Conservation (phyloP, 2,888 invertebrate species). For the Polydesmus complanatus region DNA sequence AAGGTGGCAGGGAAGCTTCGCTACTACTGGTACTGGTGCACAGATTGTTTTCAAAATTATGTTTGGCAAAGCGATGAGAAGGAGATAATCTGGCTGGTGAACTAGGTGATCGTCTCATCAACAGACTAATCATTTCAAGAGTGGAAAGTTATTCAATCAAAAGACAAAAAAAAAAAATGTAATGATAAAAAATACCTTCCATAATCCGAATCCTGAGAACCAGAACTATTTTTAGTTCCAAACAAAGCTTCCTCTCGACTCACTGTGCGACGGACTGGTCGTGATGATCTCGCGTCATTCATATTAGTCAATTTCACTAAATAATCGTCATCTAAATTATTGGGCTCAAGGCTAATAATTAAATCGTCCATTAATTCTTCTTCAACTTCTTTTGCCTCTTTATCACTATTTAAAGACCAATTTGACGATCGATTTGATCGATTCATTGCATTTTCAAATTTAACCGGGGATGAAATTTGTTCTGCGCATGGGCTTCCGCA, state of each 20-base stretch:
- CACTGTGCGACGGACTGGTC: slow-evolving; percentile 4
- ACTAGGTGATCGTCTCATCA: slow-evolving; percentile 13
- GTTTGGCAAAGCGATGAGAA: not conserved
- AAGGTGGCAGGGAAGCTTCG: slow-evolving; percentile 16
- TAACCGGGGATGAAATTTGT: not conserved
- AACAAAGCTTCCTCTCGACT: slow-evolving; percentile 12
- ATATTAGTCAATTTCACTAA: not conserved
- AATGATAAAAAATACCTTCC: slow-evolving; percentile 11
- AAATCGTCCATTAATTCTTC: slow-evolving; percentile 12
- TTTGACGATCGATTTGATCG: slow-evolving; percentile 7
- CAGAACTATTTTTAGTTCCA: slow-evolving; percentile 10
- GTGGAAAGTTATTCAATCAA: not conserved
- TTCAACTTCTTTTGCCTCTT: slow-evolving; percentile 4
- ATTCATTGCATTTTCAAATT: not conserved
- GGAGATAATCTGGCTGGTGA: slow-evolving; percentile 11
- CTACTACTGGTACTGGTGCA: slow-evolving; percentile 15
- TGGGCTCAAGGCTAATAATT: not conserved
- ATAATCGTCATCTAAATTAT: slow-evolving; percentile 1
- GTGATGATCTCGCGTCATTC: slow-evolving; percentile 1
- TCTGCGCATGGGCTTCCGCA: not conserved
- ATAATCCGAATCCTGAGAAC: slow-evolving; percentile 15
- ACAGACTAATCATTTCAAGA: slow-evolving; percentile 12
- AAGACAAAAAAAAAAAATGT: not conserved
- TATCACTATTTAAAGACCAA: slow-evolving; percentile 9
- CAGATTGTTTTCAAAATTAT: slow-evolving; percentile 1